Evolutionary conservation across 23 tunicate genomes (phyloP).

Genomic region (Trididemnum clinides): DNA sequence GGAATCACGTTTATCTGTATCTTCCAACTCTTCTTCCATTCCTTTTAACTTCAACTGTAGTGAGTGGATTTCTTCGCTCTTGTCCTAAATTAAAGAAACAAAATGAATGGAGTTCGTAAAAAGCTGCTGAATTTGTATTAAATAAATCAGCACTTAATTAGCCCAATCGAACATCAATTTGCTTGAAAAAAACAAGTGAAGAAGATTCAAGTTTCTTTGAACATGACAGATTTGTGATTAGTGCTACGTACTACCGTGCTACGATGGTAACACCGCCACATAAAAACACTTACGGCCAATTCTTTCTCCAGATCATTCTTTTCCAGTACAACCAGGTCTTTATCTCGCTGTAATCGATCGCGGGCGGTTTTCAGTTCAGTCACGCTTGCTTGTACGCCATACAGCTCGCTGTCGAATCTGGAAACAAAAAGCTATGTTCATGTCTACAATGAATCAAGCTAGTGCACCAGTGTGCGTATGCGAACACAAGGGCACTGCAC

Average conservation of each 20-base stretch:
- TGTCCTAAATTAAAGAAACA: slow-evolving; percentile 48
- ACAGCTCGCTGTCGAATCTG: slow-evolving; percentile 87
- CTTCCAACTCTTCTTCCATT: slow-evolving; percentile 79
- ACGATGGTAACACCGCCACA: too few relatives aligned
- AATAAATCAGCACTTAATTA: too few relatives aligned
- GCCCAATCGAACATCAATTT: too few relatives aligned
- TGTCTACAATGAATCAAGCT: background rate
- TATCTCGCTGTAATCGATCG: slow-evolving; percentile 83
- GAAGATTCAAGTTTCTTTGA: too few relatives aligned
- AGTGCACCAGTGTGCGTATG: too few relatives aligned
- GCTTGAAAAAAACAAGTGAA: too few relatives aligned
- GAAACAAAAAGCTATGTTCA: background rate
- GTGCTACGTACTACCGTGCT: too few relatives aligned
- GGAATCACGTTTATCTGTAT: slow-evolving; percentile 50
- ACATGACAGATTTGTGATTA: too few relatives aligned
- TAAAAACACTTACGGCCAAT: slow-evolving; percentile 45
- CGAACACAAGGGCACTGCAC: too few relatives aligned
- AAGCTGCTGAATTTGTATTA: too few relatives aligned
- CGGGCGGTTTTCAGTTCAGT: slow-evolving; percentile 68
- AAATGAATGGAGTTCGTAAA: background rate
- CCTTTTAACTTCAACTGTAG: slow-evolving; percentile 30
- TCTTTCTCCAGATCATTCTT: slow-evolving; percentile 55
- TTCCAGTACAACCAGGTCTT: slow-evolving; percentile 64
- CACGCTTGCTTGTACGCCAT: slow-evolving; percentile 67
- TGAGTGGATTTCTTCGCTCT: slow-evolving; percentile 45